phyloP scores from a whole-genome alignment of 2,113 vertebrate genomes.

The Amblyornis subalaris region DNA sequence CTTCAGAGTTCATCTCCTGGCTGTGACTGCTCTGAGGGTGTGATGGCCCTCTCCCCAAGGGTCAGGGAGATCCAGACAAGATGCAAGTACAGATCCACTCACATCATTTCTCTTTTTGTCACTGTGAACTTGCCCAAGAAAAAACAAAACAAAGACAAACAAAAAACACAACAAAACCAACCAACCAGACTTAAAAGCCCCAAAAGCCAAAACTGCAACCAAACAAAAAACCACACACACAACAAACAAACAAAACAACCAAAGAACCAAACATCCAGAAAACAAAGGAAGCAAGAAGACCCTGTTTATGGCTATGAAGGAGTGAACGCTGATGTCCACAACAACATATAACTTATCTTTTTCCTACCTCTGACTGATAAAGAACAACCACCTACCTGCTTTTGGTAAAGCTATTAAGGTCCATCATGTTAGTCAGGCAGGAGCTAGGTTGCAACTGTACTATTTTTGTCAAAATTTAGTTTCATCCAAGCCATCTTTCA shows the following conservation, averaged over 20 bases:
- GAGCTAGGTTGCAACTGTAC: neutral
- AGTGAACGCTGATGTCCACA: neutral
- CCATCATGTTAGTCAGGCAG: neutral
- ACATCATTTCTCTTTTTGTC: neutral
- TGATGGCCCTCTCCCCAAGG: rapidly evolving
- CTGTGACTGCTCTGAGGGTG: too few species aligned
- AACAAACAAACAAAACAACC: neutral
- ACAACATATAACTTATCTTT: neutral
- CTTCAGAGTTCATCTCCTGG: rapidly evolving
- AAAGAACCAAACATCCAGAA: neutral
- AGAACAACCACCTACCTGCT: neutral
- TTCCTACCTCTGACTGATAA: neutral
- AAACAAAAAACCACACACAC: neutral
- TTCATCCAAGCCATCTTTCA: neutral
- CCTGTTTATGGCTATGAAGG: neutral
- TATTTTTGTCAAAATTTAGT: neutral
- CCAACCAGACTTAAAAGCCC: rapidly evolving
- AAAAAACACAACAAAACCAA: neutral
- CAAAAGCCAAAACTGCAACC: neutral
- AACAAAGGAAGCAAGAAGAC: rapidly evolving
- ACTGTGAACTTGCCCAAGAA: neutral
- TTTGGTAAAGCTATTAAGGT: neutral
- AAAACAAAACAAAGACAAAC: neutral
- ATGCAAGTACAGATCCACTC: neutral
- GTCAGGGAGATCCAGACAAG: neutral